These are phyloP conservation scores for Murina feae DNA, from an alignment of 2,113 vertebrate genomes.

Conservation along the genomic window DNA sequence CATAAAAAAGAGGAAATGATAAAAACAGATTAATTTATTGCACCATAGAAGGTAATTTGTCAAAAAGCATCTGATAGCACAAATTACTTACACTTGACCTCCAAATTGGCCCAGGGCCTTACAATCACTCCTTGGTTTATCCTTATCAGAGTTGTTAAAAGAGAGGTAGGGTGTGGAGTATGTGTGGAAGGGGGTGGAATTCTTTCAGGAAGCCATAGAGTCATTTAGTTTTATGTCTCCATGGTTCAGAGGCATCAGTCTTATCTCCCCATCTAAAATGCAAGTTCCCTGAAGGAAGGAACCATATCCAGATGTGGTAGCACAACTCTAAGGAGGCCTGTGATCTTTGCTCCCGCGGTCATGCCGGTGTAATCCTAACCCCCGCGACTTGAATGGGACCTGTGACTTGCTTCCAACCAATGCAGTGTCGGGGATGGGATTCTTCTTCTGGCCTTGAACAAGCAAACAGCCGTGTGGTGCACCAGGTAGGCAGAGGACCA, in stretches of 20 bases:
- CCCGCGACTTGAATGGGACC: background rate
- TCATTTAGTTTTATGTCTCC: background rate
- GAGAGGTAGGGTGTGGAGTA: background rate
- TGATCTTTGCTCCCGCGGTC: background rate
- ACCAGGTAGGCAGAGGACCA: background rate
- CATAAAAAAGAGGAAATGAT: background rate
- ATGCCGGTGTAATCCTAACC: background rate
- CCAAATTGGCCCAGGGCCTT: background rate
- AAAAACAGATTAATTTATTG: background rate
- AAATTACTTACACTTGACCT: background rate
- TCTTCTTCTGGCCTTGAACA: background rate
- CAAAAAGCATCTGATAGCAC: background rate
- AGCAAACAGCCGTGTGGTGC: background rate
- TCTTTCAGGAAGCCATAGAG: background rate
- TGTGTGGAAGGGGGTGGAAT: accelerated
- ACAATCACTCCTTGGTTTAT: background rate
- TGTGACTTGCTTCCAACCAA: background rate
- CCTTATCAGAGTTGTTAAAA: background rate
- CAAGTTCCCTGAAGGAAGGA: background rate
- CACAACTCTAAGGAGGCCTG: background rate
- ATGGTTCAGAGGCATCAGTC: background rate
- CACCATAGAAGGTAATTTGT: background rate
- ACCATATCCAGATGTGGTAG: background rate
- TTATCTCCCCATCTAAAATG: background rate
- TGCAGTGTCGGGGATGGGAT: background rate